A percentile compares a stretch with the other conserved stretches of the same genome.
Conservation (phyloP, 64 coral and sea anemone species). For the Hydrozoanthus tunicans region DNA sequence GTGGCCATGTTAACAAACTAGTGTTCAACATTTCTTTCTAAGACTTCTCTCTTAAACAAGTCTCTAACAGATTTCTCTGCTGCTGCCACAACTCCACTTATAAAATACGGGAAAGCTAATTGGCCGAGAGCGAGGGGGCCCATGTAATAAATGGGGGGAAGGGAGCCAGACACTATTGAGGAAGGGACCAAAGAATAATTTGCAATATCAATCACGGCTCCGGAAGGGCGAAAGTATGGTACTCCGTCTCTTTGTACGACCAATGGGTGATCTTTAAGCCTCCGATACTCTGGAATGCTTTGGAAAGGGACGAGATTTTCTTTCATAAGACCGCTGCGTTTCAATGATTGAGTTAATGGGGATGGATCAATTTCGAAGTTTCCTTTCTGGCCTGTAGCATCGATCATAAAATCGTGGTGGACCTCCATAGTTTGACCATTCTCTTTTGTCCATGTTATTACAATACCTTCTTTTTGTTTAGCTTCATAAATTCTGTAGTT, state of each 20-base stretch:
- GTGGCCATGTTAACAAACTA: too few species aligned
- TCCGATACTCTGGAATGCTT: background rate
- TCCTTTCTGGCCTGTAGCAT: slow-evolving; percentile 66
- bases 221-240: slow-evolving; percentile 54
- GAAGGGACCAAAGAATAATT: slow-evolving; percentile 58
- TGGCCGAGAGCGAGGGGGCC: slow-evolving; percentile 52
- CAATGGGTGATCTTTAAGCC: slow-evolving; percentile 18
- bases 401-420: slow-evolving; percentile 56
- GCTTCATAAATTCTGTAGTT: slow-evolving; percentile 46
- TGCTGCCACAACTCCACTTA: slow-evolving; percentile 47
- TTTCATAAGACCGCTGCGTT: slow-evolving; percentile 39
- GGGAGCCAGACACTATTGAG: background rate
- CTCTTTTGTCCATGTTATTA: slow-evolving; percentile 35
- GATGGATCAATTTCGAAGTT: slow-evolving; percentile 55
- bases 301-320: slow-evolving; percentile 58
- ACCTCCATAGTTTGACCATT: background rate
- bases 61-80: slow-evolving; percentile 48
- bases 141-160: slow-evolving; percentile 62
- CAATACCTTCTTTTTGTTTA: slow-evolving; percentile 25
- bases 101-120: slow-evolving; percentile 50
- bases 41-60: slow-evolving; percentile 31
- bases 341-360: slow-evolving; percentile 44
- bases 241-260: slow-evolving; percentile 31
- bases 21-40: slow-evolving; percentile 10
- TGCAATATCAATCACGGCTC: slow-evolving; percentile 49